Conservation (phyloP, 2,113 vertebrate genomes). For the Oncorhynchus tshawytscha region DNA sequence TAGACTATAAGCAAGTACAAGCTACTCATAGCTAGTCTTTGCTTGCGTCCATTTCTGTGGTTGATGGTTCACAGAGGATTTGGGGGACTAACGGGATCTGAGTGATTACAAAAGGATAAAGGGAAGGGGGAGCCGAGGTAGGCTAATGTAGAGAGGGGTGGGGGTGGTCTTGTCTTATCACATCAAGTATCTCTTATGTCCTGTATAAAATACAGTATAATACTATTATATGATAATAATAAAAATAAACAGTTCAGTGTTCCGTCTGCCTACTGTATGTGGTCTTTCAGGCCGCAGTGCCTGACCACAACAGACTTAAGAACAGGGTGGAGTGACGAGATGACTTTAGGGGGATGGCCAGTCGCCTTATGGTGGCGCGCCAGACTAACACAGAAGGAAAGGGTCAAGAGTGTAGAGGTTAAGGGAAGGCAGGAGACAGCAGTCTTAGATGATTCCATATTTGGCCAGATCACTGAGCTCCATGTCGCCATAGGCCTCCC, state of each 20-base stretch:
- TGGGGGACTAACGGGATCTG: not conserved
- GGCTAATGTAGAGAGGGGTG: constrained; percentile 1
- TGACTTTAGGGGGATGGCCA: constrained; percentile 46
- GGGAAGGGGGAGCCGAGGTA: not conserved
- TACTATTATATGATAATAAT: constrained; percentile 64
- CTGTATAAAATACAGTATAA: constrained; percentile 44
- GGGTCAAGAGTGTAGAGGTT: constrained; percentile 30
- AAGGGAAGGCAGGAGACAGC: constrained; percentile 52
- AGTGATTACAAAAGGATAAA: not conserved
- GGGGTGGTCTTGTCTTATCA: constrained; percentile 47
- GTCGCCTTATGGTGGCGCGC: constrained; percentile 53
- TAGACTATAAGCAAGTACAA: constrained; percentile 61
- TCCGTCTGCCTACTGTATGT: not conserved
- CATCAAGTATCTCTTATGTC: constrained; percentile 45
- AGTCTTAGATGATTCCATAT: constrained; percentile 91
- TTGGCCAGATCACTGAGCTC: constrained; percentile 96
- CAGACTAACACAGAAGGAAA: constrained; percentile 26
- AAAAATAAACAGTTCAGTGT: constrained; percentile 31
- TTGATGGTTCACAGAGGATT: not conserved
- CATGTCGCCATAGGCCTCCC: constrained; percentile 98
- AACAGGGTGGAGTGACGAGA: constrained; percentile 63
- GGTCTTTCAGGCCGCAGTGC: not conserved
- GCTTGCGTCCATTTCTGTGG: constrained; percentile 50
- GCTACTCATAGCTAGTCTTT: constrained; percentile 48
- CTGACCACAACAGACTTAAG: constrained; percentile 21